These are phyloP conservation scores for Pipa parva DNA, from an alignment of 2,113 vertebrate genomes.

Conservation along the genomic window DNA sequence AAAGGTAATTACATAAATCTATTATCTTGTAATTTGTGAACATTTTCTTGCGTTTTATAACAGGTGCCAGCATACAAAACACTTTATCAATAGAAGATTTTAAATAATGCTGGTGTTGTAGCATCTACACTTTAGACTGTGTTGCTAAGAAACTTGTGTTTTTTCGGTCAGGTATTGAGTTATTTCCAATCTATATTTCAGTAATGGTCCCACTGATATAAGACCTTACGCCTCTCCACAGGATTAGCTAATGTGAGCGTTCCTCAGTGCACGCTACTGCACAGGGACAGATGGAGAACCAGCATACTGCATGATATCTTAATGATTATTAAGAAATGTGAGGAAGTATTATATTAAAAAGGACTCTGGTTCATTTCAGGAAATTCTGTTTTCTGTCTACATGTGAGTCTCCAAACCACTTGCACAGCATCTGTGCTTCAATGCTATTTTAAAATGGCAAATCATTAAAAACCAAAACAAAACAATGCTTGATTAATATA, in stretches of 20 bases:
- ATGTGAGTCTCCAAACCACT: not conserved
- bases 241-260: not conserved
- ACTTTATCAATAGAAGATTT: no score
- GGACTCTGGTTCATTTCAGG: constrained; percentile 1
- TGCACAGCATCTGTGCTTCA: not conserved
- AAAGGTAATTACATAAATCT: no score
- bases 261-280: not conserved
- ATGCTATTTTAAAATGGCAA: not conserved
- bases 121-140: not conserved
- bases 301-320: constrained; percentile 6
- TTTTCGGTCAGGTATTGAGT: not conserved
- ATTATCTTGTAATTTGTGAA: no score
- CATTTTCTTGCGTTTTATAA: no score
- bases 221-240: not conserved
- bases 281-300: not conserved
- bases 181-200: not conserved
- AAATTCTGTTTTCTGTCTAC: constrained; percentile 1
- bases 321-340: not conserved
- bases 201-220: not conserved
- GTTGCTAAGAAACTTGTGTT: not conserved
- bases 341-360: not conserved
- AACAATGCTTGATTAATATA: not conserved
- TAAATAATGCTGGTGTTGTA: no score
- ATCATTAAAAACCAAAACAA: not conserved
- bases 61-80: no score